Evolutionary conservation across 2,888 invertebrate genomes (phyloP), one percentile per base, ranked within the genome.

Genomic region (Eurytoma adleriae): DNA sequence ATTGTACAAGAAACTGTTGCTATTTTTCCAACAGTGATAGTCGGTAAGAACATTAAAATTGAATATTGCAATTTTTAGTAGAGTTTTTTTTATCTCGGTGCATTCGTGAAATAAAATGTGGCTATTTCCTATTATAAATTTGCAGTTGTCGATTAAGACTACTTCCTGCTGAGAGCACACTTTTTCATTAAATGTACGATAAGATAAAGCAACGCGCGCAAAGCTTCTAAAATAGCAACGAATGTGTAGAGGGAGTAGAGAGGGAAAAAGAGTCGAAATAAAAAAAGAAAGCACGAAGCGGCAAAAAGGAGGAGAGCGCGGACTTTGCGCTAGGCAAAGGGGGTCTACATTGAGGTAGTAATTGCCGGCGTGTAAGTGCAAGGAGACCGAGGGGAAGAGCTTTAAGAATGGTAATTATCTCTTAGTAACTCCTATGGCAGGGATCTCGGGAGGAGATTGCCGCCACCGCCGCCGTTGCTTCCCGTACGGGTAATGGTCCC

Each of bases 391-490:
- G 66, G 16, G 24, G 70, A 81, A 82, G 81, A 83, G 80, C 81
- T 84, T 84, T 68, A 80, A 83, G 83, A 82, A 85, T 85, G 83
- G 84, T 84, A 84, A 85, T 85, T 85, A 84, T 85, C 84, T 84
- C 83, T 83, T 83, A 82, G 83, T 84, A 84, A 84, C 80, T 85
- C 76, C 83, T 82, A 82, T 83, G 83, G 83, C 82, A 77, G 40
- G 79, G 79, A 83, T 84, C 83, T 82, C 68, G 81, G 71, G 80
- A 80, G 80, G 82, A 83, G 81, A 82, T 83, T 82, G 78, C 83
- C 79, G 76, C 75, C 79, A 73, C 75, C 64, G 48, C 27, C 10
- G 57, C 61, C 61, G 57, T 40, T 69, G 30, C 62, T 71, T 54
- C 54, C 30, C 79, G 80, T 82, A 81, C 62, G 81, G 82, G 81